These are phyloP conservation scores for Quiscalus mexicanus DNA, from an alignment of 2,113 vertebrate genomes.

Conservation along the genomic window DNA sequence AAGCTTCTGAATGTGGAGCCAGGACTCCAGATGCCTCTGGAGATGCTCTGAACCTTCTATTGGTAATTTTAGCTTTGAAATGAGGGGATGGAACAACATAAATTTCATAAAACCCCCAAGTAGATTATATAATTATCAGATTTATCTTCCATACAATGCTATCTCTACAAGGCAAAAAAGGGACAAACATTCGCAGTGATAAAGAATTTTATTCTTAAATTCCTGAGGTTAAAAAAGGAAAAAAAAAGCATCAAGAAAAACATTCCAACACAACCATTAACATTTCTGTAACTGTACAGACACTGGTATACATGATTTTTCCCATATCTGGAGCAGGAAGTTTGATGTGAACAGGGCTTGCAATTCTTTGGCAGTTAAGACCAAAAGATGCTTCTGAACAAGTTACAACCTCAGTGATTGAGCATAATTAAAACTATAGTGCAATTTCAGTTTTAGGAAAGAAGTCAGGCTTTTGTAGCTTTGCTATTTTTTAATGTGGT, in stretches of 20 bases:
- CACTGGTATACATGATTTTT: neutral
- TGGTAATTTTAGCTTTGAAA: neutral
- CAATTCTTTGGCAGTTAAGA: slow-evolving; percentile 64
- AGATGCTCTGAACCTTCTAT: neutral
- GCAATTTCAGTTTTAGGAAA: slow-evolving; percentile 22
- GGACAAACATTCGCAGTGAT: neutral
- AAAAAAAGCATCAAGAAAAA: slow-evolving; percentile 58
- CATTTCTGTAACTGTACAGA: neutral
- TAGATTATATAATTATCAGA: neutral
- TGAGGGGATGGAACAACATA: neutral
- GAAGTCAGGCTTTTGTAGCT: neutral
- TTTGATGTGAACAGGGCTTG: slow-evolving; percentile 1
- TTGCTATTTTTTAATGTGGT: neutral
- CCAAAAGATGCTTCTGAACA: slow-evolving; percentile 19
- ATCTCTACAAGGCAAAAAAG: neutral
- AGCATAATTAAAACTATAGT: slow-evolving; percentile 40
- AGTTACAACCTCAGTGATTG: neutral
- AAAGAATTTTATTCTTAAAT: slow-evolving; percentile 68
- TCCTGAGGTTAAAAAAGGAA: slow-evolving; percentile 65
- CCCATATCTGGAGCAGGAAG: neutral
- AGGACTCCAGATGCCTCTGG: neutral
- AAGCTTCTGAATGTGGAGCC: neutral
- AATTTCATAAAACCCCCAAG: neutral
- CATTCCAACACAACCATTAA: slow-evolving; percentile 16
- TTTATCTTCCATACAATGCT: neutral